These are phyloP conservation scores for Colletes gigas DNA, from an alignment of 1,140 invertebrate species.

Conservation along the genomic window DNA sequence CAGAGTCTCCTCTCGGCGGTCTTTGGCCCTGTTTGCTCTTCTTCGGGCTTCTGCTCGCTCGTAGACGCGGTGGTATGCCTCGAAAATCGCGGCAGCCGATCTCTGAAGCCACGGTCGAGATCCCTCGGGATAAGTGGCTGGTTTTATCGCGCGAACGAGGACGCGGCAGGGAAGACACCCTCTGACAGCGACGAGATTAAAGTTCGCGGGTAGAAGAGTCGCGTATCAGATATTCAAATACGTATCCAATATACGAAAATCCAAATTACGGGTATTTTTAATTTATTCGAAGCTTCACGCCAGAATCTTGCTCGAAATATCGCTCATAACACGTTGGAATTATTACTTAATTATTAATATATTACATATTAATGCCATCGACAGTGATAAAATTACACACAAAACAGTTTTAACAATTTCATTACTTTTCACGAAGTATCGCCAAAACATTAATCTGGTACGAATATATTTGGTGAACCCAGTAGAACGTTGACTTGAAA, in stretches of 20 bases:
- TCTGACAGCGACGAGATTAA: conserved; percentile 17
- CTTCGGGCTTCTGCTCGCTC: conserved; percentile 12
- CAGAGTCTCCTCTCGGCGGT: not conserved
- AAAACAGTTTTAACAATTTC: no score
- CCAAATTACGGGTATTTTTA: not conserved
- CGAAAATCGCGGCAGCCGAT: conserved; percentile 63
- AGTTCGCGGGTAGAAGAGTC: not conserved
- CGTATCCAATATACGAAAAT: not conserved
- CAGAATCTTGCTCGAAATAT: no score
- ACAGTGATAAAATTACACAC: no score
- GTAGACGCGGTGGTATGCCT: conserved; percentile 49
- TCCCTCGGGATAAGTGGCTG: conserved; percentile 60
- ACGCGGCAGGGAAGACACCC: conserved; percentile 38
- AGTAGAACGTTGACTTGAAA: no score
- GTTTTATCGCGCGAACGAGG: conserved; percentile 52
- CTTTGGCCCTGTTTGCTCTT: not conserved
- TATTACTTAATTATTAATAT: no score
- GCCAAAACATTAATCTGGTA: no score
- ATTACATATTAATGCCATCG: no score
- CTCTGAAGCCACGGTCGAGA: conserved; percentile 58
- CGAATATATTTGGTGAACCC: no score
- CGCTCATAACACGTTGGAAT: no score
- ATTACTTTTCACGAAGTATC: no score
- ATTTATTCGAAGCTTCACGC: no score
- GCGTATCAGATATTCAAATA: not conserved